These are phyloP conservation scores for Rutilus rutilus DNA, from an alignment of 2,113 vertebrate species.

Conservation along the genomic window DNA sequence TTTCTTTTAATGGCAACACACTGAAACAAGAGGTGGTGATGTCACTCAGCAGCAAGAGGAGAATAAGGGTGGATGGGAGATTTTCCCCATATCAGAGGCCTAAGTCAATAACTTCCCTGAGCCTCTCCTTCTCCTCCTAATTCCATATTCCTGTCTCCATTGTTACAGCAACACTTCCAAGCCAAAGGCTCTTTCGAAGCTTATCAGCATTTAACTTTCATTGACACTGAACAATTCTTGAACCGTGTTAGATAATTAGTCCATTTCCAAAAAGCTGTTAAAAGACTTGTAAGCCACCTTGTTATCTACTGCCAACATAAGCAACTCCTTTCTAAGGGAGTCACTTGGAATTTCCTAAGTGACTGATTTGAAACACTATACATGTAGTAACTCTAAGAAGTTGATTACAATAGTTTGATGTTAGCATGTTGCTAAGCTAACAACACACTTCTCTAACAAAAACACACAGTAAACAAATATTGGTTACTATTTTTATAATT, in stretches of 20 bases:
- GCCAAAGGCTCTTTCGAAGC: background rate
- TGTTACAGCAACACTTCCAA: slow-evolving; percentile 5
- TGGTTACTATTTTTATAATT: background rate
- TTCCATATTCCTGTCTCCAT: slow-evolving; percentile 1
- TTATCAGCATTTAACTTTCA: slow-evolving; percentile 16
- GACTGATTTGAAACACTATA: background rate
- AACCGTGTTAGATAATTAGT: slow-evolving; percentile 33
- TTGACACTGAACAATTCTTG: slow-evolving; percentile 5
- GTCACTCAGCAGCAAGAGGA: background rate
- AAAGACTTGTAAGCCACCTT: background rate
- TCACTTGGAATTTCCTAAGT: background rate
- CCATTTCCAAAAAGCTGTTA: background rate
- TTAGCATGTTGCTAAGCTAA: background rate
- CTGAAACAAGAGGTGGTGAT: background rate
- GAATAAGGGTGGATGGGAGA: background rate
- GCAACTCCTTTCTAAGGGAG: background rate
- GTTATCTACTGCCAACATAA: background rate
- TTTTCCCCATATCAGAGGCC: background rate
- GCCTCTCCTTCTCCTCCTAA: background rate
- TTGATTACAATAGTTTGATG: background rate
- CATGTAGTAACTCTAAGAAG: background rate
- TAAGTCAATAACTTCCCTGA: background rate
- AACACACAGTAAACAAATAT: background rate
- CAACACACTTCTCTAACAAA: background rate
- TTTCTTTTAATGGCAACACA: background rate